Evolutionary conservation across 2,113 vertebrate genomes (phyloP), one percentile per base, ranked within the genome.

Genomic region (Nematolebias whitei): DNA sequence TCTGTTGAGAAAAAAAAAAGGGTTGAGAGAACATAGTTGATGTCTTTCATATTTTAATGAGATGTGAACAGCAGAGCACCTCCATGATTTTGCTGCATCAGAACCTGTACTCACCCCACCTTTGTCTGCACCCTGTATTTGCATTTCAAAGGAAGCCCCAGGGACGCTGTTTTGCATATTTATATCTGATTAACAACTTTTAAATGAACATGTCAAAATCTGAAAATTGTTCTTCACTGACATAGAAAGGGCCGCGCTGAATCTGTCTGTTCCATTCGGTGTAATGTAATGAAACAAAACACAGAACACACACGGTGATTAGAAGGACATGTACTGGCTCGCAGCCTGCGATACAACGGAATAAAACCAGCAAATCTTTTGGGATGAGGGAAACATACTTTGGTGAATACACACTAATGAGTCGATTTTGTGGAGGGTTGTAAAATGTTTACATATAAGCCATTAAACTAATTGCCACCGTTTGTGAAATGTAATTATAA

Each of bases 151-250:
- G 88, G 76, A 66, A 81, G 85, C 85, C 88, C 78, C 66, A 49
- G 87, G 87, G 90, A 92, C 76, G 72, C 72, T 82, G 87, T 76
- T 87, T 87, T 93, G 91, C 91, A 93, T 92, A 92, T 92, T 90
- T 92, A 88, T 89, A 92, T 92, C 87, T 91, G 87, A 92, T 93
- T 92, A 92, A 84, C 87, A 86, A 89, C 88, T 90, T 65, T 91
- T 91, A 90, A 92, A 92, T 91, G 84, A 93, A 90, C 74, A 89
- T 82, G 85, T 91, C 89, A 92, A 86, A 91, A 88, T 88, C 80
- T 69, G 64, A 73, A 87, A 88, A 83, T 73, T 71, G 75, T 71
- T 84, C 73, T 70, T 72, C 59, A 54, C 74, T 82, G 88, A 84
- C 81, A 84, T 22, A 45, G 47, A 72, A 63, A 48, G 53, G 29